These are phyloP conservation scores for Endotricha flammealis DNA, from an alignment of 2,888 invertebrate species.

Conservation along the genomic window DNA sequence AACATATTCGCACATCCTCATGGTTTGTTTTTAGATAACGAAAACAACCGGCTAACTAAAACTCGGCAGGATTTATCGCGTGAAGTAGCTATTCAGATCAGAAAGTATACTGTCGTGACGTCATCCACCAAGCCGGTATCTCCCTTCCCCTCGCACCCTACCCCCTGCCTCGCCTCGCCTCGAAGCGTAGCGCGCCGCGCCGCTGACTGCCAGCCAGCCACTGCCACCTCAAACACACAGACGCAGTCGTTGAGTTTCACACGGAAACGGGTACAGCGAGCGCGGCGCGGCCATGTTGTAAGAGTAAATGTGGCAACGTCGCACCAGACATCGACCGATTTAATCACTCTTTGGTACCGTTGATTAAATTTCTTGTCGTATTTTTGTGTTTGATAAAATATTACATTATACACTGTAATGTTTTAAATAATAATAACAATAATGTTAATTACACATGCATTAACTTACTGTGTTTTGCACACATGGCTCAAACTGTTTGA, in stretches of 20 bases:
- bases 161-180: slow-evolving; percentile 24
- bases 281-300: slow-evolving; percentile 75
- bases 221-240: slow-evolving; percentile 59
- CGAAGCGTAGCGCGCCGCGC: slow-evolving; percentile 20
- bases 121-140: slow-evolving; percentile 64
- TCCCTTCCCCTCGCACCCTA: slow-evolving; percentile 44
- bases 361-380: slow-evolving; percentile 42
- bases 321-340: slow-evolving; percentile 76
- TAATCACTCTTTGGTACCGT: slow-evolving; percentile 57
- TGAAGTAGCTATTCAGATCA: slow-evolving; percentile 56
- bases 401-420: background rate
- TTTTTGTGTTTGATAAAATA: slow-evolving; percentile 13
- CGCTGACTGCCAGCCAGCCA: slow-evolving; percentile 32
- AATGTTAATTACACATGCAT: too few species aligned
- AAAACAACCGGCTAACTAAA: too few species aligned
- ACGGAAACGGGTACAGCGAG: slow-evolving; percentile 74
- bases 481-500: too few species aligned
- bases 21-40: too few species aligned
- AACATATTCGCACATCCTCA: too few species aligned
- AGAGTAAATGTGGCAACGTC: slow-evolving; percentile 74
- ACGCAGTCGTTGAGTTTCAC: slow-evolving; percentile 69
- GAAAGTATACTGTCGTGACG: slow-evolving; percentile 74
- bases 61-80: too few species aligned
- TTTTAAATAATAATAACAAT: too few species aligned
- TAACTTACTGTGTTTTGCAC: too few species aligned